phyloP scores from a whole-genome alignment of 2,888 invertebrate species.

The Caenorhabditis sp. region DNA sequence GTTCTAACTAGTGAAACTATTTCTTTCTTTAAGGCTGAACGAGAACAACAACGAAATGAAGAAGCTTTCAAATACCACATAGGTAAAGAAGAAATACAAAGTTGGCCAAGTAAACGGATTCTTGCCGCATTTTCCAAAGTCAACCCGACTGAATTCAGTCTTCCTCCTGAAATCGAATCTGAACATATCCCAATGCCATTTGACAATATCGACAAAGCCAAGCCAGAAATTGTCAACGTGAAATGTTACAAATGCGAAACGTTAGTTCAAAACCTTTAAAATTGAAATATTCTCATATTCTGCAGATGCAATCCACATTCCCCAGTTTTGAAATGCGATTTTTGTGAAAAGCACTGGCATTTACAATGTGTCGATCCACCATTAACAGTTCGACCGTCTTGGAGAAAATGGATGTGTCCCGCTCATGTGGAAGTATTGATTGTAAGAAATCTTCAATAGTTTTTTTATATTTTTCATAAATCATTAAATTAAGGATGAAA shows the following conservation, averaged over 20 bases:
- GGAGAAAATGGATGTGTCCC: conserved; percentile 11
- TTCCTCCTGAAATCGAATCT: neutral
- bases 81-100: neutral
- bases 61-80: neutral
- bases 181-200: neutral
- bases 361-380: conserved; percentile 2
- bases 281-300: neutral
- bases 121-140: neutral
- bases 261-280: neutral
- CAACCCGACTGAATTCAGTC: neutral
- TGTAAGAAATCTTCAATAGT: neutral
- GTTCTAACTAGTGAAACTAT: neutral
- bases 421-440: conserved; percentile 2
- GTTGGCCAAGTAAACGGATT: neutral
- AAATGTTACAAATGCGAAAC: neutral
- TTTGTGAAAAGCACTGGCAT: conserved; percentile 4
- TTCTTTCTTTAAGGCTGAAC: neutral
- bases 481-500: conserved; percentile 4
- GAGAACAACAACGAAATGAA: conserved; percentile 6
- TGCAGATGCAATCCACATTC: conserved; percentile 1
- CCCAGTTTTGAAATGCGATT: conserved; percentile 3
- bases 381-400: neutral
- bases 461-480: neutral
- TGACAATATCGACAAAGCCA: conserved; percentile 3
- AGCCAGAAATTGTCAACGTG: neutral